These are phyloP conservation scores for Vidua chalybeata DNA, from an alignment of 2,113 vertebrate species.

Conservation along the genomic window DNA sequence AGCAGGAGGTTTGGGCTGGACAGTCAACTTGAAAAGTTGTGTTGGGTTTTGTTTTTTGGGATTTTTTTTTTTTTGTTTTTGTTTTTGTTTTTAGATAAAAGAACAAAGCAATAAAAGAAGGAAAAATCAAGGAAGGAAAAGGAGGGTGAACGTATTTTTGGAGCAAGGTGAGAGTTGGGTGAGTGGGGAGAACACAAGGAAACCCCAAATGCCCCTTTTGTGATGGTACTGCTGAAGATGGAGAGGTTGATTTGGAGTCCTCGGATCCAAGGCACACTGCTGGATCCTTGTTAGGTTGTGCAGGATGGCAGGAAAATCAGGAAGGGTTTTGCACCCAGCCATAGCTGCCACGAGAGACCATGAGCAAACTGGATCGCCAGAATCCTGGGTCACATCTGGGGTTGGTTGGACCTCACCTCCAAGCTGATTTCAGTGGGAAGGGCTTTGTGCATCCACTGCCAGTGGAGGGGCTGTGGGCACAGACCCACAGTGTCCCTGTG, in stretches of 20 bases:
- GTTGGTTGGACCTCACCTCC: neutral
- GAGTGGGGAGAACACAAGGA: neutral
- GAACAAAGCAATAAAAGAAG: neutral
- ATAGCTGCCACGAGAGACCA: rapidly evolving
- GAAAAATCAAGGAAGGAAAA: neutral
- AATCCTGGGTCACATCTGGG: neutral
- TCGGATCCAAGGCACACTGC: rapidly evolving
- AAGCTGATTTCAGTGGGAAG: neutral
- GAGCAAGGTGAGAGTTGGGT: neutral
- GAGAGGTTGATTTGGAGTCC: neutral
- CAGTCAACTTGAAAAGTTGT: neutral
- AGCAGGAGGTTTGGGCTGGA: neutral
- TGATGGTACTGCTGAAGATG: neutral
- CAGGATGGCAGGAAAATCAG: neutral
- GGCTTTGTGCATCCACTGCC: neutral
- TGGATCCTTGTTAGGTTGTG: neutral
- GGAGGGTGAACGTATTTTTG: neutral
- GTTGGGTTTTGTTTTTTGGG: neutral
- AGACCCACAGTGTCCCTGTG: neutral
- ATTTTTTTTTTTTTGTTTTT: too few species aligned
- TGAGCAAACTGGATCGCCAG: neutral
- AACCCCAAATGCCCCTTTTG: neutral
- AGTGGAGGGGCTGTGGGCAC: neutral
- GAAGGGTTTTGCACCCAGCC: neutral
- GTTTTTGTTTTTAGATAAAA: neutral